Base-by-base conservation (phyloP, 2,113 vertebrate species). In the Smithornis capensis region DNA sequence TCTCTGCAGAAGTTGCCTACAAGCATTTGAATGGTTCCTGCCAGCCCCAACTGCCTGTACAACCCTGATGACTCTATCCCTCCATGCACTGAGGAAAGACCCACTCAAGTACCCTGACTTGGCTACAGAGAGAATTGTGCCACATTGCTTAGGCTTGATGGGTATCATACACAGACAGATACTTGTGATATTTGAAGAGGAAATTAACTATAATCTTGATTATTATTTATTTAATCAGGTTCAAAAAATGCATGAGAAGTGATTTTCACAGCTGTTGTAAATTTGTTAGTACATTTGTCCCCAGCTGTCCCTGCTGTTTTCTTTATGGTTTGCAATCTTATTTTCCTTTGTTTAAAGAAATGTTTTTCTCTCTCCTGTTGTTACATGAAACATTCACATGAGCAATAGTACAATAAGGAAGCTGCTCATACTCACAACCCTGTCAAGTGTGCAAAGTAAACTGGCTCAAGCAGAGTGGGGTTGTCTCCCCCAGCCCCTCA, bases 231-330 rank as follows among this genome's bases (percentile, higher is more conserved):
- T 93, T 78, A 53, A 84, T 90, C 49, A 42, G 15, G 40, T 87
- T 92, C 35, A 78, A 86, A 94, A 83, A 74, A 81, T 37, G 25
- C 31, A 68, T 89, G 37, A 86, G 38, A 64, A 92, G 60, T 75
- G 19, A 96, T 96, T 97, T 96, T 94, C 95, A 96, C 96, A 96
- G 95, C 95, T 96, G 95, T 60, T 93, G 40, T 37, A 79, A 80
- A 62, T 93, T 94, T 96, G 90, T 95, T 90, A 92, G 60, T 81
- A 84, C 83, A 93, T 93, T 53, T 84, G 57, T 69, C 52, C 40
- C 33, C 74, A 70, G 35, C 65, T 57, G 56, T 88, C 76, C 95
- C 90, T 73, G 83, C 92, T 95, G 92, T 68, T 94, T 96, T 73
- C 53, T 93, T 93, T 92, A 95, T 87, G 57, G 73, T 90, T 95